Conservation (phyloP, 2,113 vertebrate genomes). For the Dendropsophus ebraccatus region DNA sequence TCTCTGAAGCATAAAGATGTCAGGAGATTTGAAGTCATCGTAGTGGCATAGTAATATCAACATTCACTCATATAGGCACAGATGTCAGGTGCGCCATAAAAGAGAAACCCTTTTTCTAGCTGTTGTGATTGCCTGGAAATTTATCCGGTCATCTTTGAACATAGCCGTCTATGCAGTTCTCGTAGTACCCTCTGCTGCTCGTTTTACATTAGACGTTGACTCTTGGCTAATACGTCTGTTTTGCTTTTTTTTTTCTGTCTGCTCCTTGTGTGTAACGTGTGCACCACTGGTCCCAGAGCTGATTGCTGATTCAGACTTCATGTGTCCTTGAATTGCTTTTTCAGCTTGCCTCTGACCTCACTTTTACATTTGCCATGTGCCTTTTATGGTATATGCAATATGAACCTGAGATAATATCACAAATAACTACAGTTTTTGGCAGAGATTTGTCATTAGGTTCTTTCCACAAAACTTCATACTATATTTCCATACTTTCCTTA, state of each 20-base stretch:
- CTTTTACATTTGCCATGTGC: background rate
- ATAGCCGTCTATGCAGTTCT: background rate
- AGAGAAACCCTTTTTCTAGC: background rate
- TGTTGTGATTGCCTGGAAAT: background rate
- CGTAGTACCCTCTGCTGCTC: background rate
- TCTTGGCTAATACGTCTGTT: background rate
- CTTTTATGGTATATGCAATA: background rate
- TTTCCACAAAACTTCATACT: too few relatives aligned
- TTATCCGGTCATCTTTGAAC: background rate
- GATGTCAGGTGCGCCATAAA: background rate
- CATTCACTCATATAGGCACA: background rate
- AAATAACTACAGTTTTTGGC: background rate
- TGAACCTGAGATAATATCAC: background rate
- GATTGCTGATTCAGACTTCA: background rate
- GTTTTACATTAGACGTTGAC: constrained; percentile 8
- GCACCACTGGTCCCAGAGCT: background rate
- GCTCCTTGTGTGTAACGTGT: constrained; percentile 2
- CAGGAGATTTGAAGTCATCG: constrained; percentile 2
- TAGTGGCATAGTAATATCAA: background rate
- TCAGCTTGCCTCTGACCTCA: constrained; percentile 24
- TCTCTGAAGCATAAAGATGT: background rate
- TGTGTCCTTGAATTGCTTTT: constrained; percentile 33
- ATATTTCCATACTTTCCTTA: too few relatives aligned
- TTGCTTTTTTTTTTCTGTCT: constrained; percentile 11
- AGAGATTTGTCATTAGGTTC: too few relatives aligned